phyloP scores from a whole-genome alignment of 2,888 invertebrate genomes.

The Meloe dianella region DNA sequence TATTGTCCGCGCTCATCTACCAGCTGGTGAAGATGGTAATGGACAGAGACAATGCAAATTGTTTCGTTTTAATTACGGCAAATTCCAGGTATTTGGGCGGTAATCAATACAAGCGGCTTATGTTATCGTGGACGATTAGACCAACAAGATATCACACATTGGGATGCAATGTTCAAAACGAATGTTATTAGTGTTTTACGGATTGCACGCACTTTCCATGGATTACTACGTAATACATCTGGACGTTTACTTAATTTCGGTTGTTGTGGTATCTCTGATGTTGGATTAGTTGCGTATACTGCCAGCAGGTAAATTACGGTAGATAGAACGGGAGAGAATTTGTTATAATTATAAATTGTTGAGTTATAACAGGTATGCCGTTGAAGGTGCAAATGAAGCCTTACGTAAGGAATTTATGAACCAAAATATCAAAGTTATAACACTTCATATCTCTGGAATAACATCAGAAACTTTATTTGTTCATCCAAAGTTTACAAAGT shows the following conservation, averaged over 20 bases:
- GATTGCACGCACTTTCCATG: conserved; percentile 77
- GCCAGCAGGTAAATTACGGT: conserved; percentile 49
- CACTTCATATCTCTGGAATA: conserved; percentile 75
- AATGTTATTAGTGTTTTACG: conserved; percentile 77
- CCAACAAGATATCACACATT: conserved; percentile 71
- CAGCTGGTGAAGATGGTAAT: conserved; percentile 82
- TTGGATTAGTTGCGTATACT: conserved; percentile 65
- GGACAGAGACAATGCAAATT: conserved; percentile 29
- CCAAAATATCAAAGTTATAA: conserved; percentile 75
- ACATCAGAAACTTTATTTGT: conserved; percentile 71
- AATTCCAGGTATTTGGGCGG: conserved; percentile 76
- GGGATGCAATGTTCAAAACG: conserved; percentile 73
- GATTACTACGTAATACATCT: conserved; percentile 68
- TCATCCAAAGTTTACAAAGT: conserved; percentile 66
- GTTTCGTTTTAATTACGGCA: not conserved
- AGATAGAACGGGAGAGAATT: conserved; percentile 18
- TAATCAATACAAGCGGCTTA: conserved; percentile 82
- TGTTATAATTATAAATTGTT: conserved; percentile 64
- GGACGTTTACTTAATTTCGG: conserved; percentile 77
- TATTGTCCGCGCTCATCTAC: conserved; percentile 78
- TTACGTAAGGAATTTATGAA: conserved; percentile 72
- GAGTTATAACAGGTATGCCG: conserved; percentile 65
- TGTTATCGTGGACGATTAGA: conserved; percentile 74
- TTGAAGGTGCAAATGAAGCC: conserved; percentile 80
- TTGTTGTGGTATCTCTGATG: conserved; percentile 61